Percentiles rank a stretch among this genome's conserved stretches.
Evolutionary conservation across 2,113 vertebrate species (phyloP).

Genomic region (Pteropus alecto): DNA sequence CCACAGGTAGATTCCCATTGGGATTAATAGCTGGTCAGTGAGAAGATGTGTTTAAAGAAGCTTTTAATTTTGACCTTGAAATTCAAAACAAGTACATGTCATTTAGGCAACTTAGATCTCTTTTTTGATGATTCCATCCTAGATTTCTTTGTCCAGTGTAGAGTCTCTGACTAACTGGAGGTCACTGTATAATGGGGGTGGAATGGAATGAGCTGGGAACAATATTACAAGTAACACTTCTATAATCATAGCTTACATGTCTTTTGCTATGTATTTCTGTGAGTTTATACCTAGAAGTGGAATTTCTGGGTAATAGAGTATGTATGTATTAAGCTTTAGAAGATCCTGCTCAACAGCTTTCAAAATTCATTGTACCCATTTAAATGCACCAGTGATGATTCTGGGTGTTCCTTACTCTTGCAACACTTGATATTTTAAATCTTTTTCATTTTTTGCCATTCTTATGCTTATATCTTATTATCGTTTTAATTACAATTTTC

Average conservation of each 20-base stretch:
- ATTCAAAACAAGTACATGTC: neutral
- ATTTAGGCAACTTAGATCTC: neutral
- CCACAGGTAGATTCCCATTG: neutral
- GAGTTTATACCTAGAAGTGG: neutral
- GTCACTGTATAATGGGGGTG: neutral
- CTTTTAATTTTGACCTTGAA: neutral
- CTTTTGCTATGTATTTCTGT: neutral
- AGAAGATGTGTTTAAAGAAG: neutral
- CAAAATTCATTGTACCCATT: neutral
- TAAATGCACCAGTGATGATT: neutral
- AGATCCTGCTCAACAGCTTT: neutral
- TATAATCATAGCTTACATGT: neutral
- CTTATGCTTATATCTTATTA: neutral
- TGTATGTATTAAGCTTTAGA: neutral
- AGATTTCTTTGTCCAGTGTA: neutral
- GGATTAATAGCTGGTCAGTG: too few species aligned
- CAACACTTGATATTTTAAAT: neutral
- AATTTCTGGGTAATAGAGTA: neutral
- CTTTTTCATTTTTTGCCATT: neutral
- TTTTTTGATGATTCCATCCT: neutral
- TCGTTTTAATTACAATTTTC: neutral
- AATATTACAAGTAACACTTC: neutral
- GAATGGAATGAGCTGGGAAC: neutral
- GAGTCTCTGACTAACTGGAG: neutral
- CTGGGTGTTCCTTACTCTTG: neutral